Conservation (phyloP, 2,888 invertebrate genomes). For the Machimus atricapillus region DNA sequence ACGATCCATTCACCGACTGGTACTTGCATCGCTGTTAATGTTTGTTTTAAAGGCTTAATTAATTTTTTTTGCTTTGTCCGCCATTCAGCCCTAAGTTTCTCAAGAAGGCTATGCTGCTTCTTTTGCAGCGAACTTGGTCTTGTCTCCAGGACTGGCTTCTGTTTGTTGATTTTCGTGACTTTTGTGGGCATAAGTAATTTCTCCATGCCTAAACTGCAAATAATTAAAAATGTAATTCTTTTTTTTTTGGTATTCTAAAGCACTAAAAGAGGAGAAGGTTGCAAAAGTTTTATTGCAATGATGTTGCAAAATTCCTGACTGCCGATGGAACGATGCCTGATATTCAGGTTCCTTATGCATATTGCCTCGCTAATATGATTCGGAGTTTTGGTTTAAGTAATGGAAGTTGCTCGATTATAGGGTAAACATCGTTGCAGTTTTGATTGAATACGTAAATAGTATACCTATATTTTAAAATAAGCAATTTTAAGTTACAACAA, state of each 20-base stretch:
- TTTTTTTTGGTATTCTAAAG: neutral
- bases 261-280: neutral
- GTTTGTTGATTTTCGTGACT: conserved; percentile 16
- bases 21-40: conserved; percentile 35
- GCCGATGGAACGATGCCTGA: neutral
- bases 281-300: neutral
- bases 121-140: conserved; percentile 21
- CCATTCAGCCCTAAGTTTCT: neutral
- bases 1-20: conserved; percentile 37
- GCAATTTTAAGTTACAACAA: too few species aligned
- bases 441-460: neutral
- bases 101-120: neutral
- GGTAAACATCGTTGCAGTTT: neutral
- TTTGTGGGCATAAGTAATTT: neutral
- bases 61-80: conserved; percentile 10
- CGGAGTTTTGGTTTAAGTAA: neutral
- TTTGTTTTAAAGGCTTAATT: conserved; percentile 34
- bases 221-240: conserved; percentile 10
- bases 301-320: neutral
- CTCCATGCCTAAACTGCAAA: neutral
- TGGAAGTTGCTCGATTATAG: neutral
- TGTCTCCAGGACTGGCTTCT: neutral
- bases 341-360: neutral
- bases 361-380: neutral
- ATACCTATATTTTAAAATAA: too few species aligned